Conservation (phyloP, 1,140 invertebrate species). For the Nasonia giraulti region DNA sequence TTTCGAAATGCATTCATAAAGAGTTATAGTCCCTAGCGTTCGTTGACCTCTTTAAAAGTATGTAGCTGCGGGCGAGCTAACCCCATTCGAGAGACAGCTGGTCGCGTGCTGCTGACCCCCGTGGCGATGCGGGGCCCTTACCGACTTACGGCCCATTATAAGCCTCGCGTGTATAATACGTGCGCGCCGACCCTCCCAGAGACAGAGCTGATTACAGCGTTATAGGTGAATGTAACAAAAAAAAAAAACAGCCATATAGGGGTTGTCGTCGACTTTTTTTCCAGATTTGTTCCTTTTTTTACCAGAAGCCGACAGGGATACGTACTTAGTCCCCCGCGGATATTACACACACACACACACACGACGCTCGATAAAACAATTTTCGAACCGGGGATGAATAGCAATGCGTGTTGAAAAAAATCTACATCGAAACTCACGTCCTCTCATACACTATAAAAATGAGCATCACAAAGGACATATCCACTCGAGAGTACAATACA, state of each 20-base stretch:
- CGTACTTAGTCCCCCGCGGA: not conserved
- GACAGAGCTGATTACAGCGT: not conserved
- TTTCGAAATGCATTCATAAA: constrained; percentile 48
- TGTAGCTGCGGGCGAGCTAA: constrained; percentile 44
- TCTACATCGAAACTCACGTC: too few species aligned
- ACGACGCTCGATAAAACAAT: too few species aligned
- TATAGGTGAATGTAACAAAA: not conserved
- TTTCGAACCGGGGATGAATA: too few species aligned
- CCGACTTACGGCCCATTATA: constrained; percentile 33
- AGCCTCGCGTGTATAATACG: not conserved
- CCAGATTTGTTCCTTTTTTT: too few species aligned
- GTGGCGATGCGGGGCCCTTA: constrained; percentile 52
- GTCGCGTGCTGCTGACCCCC: constrained; percentile 66
- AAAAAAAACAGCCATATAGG: constrained; percentile 29
- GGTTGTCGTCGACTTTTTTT: constrained; percentile 25
- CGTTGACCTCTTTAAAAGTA: constrained; percentile 52
- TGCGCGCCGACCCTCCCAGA: not conserved
- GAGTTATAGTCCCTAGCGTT: constrained; percentile 21
- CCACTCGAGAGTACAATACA: too few species aligned
- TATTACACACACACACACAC: too few species aligned
- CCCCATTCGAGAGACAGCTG: constrained; percentile 60
- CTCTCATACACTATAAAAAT: not conserved
- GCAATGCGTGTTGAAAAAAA: too few species aligned
- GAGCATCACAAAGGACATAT: not conserved
- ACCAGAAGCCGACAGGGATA: not conserved